A percentile compares a stretch with the other conserved stretches of the same genome.
These are phyloP conservation scores for Saccopteryx leptura DNA, from an alignment of 2,113 vertebrate genomes.

Conservation along the genomic window DNA sequence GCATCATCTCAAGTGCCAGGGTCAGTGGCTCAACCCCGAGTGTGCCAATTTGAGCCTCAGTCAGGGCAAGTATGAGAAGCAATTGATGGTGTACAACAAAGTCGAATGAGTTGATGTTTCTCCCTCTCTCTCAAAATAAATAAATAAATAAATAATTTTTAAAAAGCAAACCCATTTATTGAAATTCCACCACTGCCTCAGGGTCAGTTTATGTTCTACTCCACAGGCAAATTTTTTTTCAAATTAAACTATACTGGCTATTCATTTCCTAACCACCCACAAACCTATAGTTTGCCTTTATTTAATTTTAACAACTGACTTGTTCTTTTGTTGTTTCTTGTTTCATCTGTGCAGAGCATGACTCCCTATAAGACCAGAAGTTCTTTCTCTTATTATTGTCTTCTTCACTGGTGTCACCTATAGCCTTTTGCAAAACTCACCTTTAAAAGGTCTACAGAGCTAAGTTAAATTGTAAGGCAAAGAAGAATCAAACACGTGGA, in stretches of 20 bases:
- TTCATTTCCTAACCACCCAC: not conserved
- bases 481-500: not conserved
- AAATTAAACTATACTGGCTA: not conserved
- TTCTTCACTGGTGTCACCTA: not conserved
- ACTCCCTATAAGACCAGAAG: not conserved
- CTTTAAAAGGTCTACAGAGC: not conserved
- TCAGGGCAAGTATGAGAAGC: too few species aligned
- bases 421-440: not conserved
- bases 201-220: not conserved
- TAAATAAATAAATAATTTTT: too few species aligned
- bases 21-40: too few species aligned
- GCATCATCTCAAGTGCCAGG: too few species aligned
- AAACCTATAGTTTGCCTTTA: not conserved
- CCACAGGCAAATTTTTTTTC: not conserved
- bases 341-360: not conserved
- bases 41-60: too few species aligned
- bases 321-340: not conserved
- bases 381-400: not conserved
- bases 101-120: too few species aligned
- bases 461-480: conserved; percentile 14
- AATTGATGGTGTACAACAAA: too few species aligned
- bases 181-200: not conserved
- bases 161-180: not conserved
- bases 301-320: not conserved
- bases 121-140: too few species aligned